These are phyloP conservation scores for Sinhomidia bicolor DNA, from an alignment of 2,888 invertebrate species.

Conservation along the genomic window DNA sequence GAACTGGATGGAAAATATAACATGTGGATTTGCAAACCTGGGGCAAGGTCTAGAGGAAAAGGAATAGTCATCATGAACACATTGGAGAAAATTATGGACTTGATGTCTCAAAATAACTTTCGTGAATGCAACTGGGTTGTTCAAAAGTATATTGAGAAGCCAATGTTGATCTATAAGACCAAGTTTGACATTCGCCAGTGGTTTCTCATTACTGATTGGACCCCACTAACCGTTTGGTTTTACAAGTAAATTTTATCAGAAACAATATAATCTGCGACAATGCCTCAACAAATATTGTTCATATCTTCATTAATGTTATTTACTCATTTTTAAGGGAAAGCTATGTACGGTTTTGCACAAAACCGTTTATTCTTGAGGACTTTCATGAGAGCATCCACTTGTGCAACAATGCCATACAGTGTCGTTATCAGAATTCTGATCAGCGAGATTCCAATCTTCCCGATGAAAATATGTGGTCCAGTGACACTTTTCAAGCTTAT, in stretches of 20 bases:
- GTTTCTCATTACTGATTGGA: constrained; percentile 95
- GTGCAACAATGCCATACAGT: constrained; percentile 96
- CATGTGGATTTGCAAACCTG: constrained; percentile 97
- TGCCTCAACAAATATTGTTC: too few species aligned
- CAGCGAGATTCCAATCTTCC: constrained; percentile 86
- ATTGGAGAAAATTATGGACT: constrained; percentile 90
- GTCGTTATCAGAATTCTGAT: constrained; percentile 85
- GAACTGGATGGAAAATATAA: constrained; percentile 92
- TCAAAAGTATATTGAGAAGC: constrained; percentile 97
- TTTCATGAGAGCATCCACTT: constrained; percentile 96
- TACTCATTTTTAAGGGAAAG: constrained; percentile 86
- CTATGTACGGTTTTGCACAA: constrained; percentile 95
- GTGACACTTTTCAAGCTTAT: constrained; percentile 87
- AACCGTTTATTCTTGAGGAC: constrained; percentile 91
- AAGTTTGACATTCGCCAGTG: constrained; percentile 98
- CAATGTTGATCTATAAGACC: constrained; percentile 92
- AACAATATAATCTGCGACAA: too few species aligned
- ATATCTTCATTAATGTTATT: neutral
- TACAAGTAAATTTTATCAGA: constrained; percentile 86
- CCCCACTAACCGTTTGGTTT: constrained; percentile 95
- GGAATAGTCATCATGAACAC: constrained; percentile 94
- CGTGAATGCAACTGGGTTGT: constrained; percentile 89
- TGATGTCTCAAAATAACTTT: constrained; percentile 87
- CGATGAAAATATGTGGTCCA: constrained; percentile 92
- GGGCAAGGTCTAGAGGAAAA: constrained; percentile 94